A percentile compares a stretch with the other conserved stretches of the same genome.
Evolutionary conservation across 2,113 vertebrate species (phyloP).

Genomic region (Nibea albiflora): DNA sequence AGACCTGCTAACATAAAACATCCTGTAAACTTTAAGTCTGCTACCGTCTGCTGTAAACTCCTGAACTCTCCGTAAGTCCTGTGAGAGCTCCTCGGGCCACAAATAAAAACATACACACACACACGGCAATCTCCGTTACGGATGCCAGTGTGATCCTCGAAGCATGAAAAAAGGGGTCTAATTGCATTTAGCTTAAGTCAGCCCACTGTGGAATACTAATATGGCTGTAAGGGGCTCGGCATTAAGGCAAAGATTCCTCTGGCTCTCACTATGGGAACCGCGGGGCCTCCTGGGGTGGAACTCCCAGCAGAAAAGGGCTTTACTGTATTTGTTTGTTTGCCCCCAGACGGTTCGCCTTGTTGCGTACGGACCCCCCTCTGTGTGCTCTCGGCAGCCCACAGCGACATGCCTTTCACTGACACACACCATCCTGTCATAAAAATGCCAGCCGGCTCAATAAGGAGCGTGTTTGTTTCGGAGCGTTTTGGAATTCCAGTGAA

Average conservation of each 20-base stretch:
- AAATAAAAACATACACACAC: conserved; percentile 28
- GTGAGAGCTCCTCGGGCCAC: neutral
- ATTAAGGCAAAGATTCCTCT: conserved; percentile 35
- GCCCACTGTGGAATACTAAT: conserved; percentile 63
- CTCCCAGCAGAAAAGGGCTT: conserved; percentile 43
- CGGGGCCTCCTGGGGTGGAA: conserved; percentile 39
- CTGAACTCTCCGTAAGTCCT: neutral
- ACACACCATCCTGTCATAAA: conserved; percentile 75
- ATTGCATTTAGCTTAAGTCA: conserved; percentile 56
- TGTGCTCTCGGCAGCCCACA: conserved; percentile 39
- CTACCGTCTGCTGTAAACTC: neutral
- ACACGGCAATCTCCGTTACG: conserved; percentile 3
- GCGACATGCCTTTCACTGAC: conserved; percentile 58
- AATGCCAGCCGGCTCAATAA: conserved; percentile 61
- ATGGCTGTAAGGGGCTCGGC: conserved; percentile 32
- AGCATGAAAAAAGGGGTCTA: conserved; percentile 57
- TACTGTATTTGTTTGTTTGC: conserved; percentile 71
- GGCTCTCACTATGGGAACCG: conserved; percentile 65
- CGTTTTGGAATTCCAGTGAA: conserved; percentile 51
- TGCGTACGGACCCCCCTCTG: conserved; percentile 22
- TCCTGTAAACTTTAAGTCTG: neutral
- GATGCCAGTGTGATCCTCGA: conserved; percentile 33
- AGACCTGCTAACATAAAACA: neutral
- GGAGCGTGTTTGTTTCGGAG: conserved; percentile 62
- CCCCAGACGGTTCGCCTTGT: conserved; percentile 34